Conservation (phyloP, 2,797 vertebrate genomes). For the Distichodus sexfasciatus region DNA sequence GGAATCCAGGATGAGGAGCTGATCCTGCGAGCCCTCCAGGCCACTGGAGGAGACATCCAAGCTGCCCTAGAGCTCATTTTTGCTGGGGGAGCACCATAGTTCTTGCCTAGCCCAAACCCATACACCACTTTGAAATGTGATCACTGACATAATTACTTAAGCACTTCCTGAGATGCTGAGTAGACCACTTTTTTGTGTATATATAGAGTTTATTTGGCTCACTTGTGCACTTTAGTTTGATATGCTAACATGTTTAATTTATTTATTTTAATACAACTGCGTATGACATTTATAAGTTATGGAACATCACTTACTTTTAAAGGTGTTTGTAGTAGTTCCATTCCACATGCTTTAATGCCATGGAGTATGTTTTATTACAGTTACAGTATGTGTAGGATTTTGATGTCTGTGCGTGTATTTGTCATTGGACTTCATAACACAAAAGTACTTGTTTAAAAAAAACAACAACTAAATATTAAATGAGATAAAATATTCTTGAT, state of each 20-base stretch:
- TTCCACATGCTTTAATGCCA: no score
- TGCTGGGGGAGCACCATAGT: constrained; percentile 75
- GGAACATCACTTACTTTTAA: not conserved
- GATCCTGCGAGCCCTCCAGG: constrained; percentile 83
- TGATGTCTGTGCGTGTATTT: no score
- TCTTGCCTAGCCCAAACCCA: not conserved
- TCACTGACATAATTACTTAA: not conserved
- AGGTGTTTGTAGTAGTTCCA: not conserved
- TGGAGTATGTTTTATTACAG: no score
- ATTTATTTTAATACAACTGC: constrained; percentile 11
- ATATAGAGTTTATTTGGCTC: no score
- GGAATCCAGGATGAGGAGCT: constrained; percentile 84
- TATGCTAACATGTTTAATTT: not conserved
- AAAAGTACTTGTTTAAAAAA: no score
- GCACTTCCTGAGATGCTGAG: not conserved
- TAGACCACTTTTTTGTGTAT: no score
- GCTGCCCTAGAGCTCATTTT: constrained; percentile 87
- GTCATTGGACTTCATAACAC: no score
- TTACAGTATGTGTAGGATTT: no score
- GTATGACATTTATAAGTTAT: constrained; percentile 5
- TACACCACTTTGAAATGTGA: not conserved
- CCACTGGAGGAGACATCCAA: constrained; percentile 84
- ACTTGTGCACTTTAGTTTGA: not conserved
- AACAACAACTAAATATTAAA: no score
- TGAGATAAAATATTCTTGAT: no score